Conservation (phyloP, 1,140 invertebrate genomes). For the Agrypnia vestita region DNA sequence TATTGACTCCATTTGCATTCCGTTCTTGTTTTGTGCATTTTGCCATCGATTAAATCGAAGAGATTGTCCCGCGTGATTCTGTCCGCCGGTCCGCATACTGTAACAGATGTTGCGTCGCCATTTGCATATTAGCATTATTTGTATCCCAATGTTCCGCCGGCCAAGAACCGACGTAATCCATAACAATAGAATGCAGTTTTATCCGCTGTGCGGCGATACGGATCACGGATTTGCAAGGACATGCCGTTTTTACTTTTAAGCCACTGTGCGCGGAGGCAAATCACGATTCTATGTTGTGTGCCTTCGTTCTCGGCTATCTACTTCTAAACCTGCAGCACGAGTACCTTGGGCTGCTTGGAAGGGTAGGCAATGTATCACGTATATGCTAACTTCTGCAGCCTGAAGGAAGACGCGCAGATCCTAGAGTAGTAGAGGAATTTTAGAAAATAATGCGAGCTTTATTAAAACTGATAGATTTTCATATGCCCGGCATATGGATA, state of each 20-base stretch:
- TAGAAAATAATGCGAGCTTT: no score
- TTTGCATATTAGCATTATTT: slow-evolving; percentile 59
- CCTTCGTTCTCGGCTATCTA: no score
- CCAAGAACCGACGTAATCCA: slow-evolving; percentile 50
- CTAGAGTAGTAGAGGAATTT: no score
- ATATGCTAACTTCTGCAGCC: no score
- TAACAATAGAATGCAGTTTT: slow-evolving; percentile 58
- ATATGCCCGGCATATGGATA: no score
- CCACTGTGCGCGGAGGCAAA: not conserved
- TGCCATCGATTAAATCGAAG: slow-evolving; percentile 36
- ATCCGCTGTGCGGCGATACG: slow-evolving; percentile 52
- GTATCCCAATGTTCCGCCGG: slow-evolving; percentile 45
- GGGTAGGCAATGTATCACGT: no score
- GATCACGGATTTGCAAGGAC: slow-evolving; percentile 26
- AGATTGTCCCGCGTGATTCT: slow-evolving; percentile 42
- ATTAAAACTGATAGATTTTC: no score
- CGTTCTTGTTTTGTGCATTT: not conserved
- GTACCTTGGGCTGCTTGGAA: no score
- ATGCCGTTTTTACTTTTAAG: slow-evolving; percentile 1
- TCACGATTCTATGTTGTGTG: no score
- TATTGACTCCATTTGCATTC: slow-evolving; percentile 11
- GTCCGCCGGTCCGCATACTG: slow-evolving; percentile 24
- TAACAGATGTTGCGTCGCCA: slow-evolving; percentile 49
- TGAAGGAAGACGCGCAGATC: no score
- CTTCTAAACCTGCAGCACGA: no score